Percentiles rank a stretch among this genome's conserved stretches.
phyloP scores from a whole-genome alignment of 2,797 vertebrate genomes.

The Aselliscus stoliczkanus region DNA sequence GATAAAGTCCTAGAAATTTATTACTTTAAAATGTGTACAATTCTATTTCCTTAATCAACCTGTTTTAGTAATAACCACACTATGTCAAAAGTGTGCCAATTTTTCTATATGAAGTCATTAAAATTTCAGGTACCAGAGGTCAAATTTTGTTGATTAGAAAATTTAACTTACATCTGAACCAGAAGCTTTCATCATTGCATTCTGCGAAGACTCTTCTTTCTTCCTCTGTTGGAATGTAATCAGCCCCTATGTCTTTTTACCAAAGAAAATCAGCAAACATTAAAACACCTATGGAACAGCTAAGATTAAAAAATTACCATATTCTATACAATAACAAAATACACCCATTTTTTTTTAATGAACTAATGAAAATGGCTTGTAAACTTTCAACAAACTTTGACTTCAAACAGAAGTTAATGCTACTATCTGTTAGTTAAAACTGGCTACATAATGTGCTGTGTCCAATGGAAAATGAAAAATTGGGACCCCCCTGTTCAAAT shows the following conservation, averaged over 20 bases:
- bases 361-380: neutral
- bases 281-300: constrained; percentile 2
- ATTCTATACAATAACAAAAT: constrained; percentile 19
- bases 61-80: constrained; percentile 9
- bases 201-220: constrained; percentile 88
- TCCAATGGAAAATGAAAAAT: neutral
- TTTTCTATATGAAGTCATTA: neutral
- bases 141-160: constrained; percentile 33
- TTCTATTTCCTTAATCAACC: neutral
- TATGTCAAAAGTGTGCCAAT: neutral
- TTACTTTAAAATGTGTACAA: constrained; percentile 8
- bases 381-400: neutral
- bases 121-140: constrained; percentile 21
- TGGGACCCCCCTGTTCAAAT: neutral
- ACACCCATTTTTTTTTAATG: neutral
- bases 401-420: constrained; percentile 28
- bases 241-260: constrained; percentile 76
- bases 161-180: constrained; percentile 85
- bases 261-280: constrained; percentile 46
- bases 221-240: constrained; percentile 90
- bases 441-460: neutral
- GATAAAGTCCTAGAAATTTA: neutral
- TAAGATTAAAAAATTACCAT: constrained; percentile 22
- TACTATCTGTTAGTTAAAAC: neutral
- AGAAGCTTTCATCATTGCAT: constrained; percentile 87